Evolutionary conservation across 2,888 invertebrate species (phyloP).

Genomic region (Odontocerum albicorne): DNA sequence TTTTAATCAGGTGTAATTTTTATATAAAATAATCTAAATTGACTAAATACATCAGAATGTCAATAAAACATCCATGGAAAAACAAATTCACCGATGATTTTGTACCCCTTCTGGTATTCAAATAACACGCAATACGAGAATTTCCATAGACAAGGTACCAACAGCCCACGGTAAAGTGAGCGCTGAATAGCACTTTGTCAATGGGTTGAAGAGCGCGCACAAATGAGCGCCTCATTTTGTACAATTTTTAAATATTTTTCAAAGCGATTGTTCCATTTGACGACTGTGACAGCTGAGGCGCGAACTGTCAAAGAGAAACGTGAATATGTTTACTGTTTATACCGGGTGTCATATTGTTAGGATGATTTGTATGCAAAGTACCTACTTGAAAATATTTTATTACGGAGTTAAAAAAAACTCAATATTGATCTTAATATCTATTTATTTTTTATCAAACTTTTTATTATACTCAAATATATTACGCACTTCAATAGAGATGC

Average conservation of each 20-base stretch:
- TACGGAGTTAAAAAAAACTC: no score
- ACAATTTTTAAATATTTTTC: constrained; percentile 21
- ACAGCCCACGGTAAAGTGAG: neutral
- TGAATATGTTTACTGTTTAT: constrained; percentile 10
- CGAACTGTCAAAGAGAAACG: constrained; percentile 18
- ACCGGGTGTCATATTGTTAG: neutral
- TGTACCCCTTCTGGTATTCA: constrained; percentile 26
- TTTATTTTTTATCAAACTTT: no score
- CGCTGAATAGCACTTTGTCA: constrained; percentile 5
- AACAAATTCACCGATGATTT: no score
- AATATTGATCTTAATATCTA: no score
- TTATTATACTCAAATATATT: no score
- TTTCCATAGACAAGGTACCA: neutral
- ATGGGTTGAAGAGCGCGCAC: neutral
- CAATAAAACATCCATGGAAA: no score
- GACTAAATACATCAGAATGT: no score
- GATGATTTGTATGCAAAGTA: neutral
- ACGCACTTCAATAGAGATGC: no score
- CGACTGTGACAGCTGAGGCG: constrained; percentile 16
- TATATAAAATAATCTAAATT: no score
- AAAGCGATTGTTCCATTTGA: constrained; percentile 14
- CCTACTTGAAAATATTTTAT: neutral
- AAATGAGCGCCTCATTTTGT: constrained; percentile 8
- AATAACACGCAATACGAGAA: constrained; percentile 27
- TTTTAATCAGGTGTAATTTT: no score